Conservation (phyloP, 2,797 vertebrate species). For the Syngnathus rostellatus region DNA sequence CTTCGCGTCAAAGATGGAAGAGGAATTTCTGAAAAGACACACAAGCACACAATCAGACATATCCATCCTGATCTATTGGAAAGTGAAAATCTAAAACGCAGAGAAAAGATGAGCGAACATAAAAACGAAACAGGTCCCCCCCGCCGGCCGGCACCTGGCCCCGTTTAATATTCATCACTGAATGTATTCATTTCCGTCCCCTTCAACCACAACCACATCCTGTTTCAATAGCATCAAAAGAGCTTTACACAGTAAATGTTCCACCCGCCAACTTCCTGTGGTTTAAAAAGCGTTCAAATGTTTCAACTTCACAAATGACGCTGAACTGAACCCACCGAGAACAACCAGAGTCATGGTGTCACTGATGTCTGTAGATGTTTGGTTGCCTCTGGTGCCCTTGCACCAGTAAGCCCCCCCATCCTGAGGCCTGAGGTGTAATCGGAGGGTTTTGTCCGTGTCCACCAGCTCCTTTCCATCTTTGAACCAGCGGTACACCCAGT, state of each 20-base stretch:
- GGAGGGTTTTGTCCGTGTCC: not conserved
- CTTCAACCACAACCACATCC: slow-evolving; percentile 31
- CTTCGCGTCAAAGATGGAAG: slow-evolving; percentile 10
- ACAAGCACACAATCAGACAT: too few species aligned
- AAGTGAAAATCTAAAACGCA: not conserved
- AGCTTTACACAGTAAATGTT: slow-evolving; percentile 8
- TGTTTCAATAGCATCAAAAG: slow-evolving; percentile 36
- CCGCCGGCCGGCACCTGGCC: not conserved
- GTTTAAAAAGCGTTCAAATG: not conserved
- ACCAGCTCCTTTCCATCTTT: fast-evolving
- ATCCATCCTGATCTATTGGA: not conserved
- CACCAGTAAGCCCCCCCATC: slow-evolving; percentile 24
- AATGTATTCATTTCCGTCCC: not conserved
- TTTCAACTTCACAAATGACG: not conserved
- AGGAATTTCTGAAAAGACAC: slow-evolving; percentile 39
- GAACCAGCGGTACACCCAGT: slow-evolving; percentile 47
- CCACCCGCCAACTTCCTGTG: not conserved
- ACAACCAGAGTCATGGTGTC: not conserved
- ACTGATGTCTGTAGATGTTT: slow-evolving; percentile 6
- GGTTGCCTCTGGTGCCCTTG: slow-evolving; percentile 21
- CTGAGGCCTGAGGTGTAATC: not conserved
- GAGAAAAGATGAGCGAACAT: not conserved
- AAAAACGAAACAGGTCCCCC: not conserved
- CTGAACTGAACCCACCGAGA: slow-evolving; percentile 22
- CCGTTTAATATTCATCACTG: not conserved